A percentile compares a stretch with the other conserved stretches of the same genome.
These are phyloP conservation scores for Mycteria americana DNA, from an alignment of 2,797 vertebrate genomes.

Conservation along the genomic window DNA sequence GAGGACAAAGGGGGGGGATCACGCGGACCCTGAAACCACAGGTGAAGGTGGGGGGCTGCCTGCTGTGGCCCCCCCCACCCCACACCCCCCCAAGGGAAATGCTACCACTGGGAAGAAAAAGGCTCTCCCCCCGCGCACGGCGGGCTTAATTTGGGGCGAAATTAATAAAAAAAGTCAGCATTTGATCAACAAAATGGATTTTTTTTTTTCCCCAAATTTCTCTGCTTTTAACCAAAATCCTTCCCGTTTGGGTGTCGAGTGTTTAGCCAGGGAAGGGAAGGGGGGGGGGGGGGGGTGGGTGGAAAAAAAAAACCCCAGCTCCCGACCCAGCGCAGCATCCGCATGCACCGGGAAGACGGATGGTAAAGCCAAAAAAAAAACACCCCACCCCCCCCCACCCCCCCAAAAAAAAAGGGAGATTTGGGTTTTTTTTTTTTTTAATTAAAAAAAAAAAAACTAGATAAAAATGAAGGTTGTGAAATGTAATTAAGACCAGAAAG, in stretches of 20 bases:
- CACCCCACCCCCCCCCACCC: no score
- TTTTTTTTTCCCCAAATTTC: not conserved
- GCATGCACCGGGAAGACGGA: slow-evolving; percentile 29
- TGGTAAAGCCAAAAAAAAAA: not conserved
- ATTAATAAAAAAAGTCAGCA: not conserved
- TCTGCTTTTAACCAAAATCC: not conserved
- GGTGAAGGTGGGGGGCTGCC: not conserved
- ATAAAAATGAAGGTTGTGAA: slow-evolving; percentile 68
- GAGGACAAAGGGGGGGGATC: accelerated
- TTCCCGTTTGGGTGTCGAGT: not conserved
- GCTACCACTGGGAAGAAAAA: not conserved
- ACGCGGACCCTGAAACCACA: accelerated
- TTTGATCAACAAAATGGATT: not conserved
- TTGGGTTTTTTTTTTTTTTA: not conserved
- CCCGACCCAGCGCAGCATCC: not conserved
- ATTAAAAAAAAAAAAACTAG: not conserved
- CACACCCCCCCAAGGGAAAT: not conserved
- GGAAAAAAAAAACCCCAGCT: not conserved
- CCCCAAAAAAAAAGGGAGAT: not conserved
- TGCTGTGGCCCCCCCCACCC: no score
- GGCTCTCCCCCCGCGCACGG: no score
- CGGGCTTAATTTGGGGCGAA: not conserved
- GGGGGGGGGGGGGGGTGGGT: no score
- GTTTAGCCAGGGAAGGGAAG: no score
- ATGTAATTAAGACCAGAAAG: slow-evolving; percentile 74